Conservation (phyloP, 2,888 invertebrate genomes). For the Cancer borealis region DNA sequence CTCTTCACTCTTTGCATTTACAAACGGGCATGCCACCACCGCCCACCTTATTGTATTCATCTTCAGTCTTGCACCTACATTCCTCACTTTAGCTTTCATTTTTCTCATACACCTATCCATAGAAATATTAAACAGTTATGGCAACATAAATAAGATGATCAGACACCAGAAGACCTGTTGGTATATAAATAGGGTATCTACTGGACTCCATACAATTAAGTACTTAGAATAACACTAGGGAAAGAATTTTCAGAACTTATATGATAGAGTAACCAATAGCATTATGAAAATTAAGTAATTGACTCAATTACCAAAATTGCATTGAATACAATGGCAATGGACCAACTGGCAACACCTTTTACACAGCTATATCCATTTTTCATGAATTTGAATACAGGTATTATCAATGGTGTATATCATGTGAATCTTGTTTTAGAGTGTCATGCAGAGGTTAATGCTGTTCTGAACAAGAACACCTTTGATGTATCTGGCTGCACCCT, state of each 20-base stretch:
- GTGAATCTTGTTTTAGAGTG: constrained; percentile 86
- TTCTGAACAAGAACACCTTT: constrained; percentile 92
- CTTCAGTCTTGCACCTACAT: too few species aligned
- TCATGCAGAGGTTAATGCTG: constrained; percentile 98
- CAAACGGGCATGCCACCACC: too few species aligned
- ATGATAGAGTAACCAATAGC: too few species aligned
- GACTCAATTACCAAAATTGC: background rate
- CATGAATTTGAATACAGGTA: background rate
- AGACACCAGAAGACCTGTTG: too few species aligned
- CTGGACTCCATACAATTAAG: background rate
- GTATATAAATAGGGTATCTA: too few species aligned
- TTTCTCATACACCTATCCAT: too few species aligned
- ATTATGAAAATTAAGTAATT: background rate
- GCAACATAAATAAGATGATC: too few species aligned
- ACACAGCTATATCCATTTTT: background rate
- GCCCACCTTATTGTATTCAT: too few species aligned
- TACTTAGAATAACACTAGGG: background rate
- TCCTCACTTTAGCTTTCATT: too few species aligned
- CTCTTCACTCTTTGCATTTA: too few species aligned
- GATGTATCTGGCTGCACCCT: constrained; percentile 90
- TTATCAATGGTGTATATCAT: background rate
- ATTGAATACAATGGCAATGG: background rate
- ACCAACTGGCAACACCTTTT: background rate
- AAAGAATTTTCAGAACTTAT: background rate
- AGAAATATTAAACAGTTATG: too few species aligned